These are phyloP conservation scores for Torymus auratus DNA, from an alignment of 2,888 invertebrate genomes.

Conservation along the genomic window DNA sequence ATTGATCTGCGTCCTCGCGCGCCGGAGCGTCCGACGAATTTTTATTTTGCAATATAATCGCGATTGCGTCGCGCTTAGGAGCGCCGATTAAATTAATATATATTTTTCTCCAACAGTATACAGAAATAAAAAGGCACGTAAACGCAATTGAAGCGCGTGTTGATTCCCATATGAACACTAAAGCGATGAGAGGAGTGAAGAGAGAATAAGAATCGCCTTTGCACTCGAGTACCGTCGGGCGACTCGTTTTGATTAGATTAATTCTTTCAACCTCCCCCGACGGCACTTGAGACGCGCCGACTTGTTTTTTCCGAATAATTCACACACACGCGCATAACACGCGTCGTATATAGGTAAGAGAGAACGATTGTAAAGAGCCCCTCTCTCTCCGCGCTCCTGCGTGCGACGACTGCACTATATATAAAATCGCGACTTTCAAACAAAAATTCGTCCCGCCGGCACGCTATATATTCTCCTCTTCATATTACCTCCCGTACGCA, in stretches of 20 bases:
- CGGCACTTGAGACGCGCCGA: constrained; percentile 13
- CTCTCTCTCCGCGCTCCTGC: constrained; percentile 45
- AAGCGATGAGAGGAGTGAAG: neutral
- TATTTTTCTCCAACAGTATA: constrained; percentile 45
- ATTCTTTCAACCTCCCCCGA: constrained; percentile 23
- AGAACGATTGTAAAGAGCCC: neutral
- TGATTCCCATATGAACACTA: constrained; percentile 17
- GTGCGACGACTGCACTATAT: constrained; percentile 42
- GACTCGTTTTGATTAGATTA: constrained; percentile 19
- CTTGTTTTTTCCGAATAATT: constrained; percentile 14
- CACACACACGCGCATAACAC: no score
- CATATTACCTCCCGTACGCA: constrained; percentile 45
- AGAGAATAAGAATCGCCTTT: neutral
- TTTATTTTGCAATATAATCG: constrained; percentile 49
- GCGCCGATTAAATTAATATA: constrained; percentile 40
- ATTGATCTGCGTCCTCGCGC: constrained; percentile 31
- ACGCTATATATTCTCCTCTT: constrained; percentile 34
- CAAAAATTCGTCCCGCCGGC: constrained; percentile 53
- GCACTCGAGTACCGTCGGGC: constrained; percentile 34
- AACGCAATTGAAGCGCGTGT: constrained; percentile 17
- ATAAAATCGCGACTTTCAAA: constrained; percentile 39
- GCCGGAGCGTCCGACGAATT: constrained; percentile 51
- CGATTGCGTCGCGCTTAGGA: constrained; percentile 52
- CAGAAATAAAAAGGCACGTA: constrained; percentile 31
- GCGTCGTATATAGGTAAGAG: constrained; percentile 19